Percentiles rank a stretch among this genome's conserved stretches.
Conservation (phyloP, 2,797 vertebrate species). For the Phataginus tricuspis region DNA sequence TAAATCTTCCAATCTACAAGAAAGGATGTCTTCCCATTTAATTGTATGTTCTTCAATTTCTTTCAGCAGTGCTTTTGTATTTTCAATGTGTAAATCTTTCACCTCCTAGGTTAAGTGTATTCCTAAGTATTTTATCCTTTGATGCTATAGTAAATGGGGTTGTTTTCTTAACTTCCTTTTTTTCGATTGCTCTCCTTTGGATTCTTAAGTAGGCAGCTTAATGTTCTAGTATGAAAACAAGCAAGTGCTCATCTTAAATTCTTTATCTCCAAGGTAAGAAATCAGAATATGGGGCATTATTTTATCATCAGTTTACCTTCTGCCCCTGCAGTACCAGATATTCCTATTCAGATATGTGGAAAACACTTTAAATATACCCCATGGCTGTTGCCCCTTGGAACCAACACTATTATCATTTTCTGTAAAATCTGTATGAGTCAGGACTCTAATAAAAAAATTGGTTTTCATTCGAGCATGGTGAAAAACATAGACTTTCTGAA, state of each 20-base stretch:
- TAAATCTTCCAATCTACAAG: neutral
- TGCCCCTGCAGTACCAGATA: neutral
- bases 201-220: neutral
- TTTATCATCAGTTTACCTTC: neutral
- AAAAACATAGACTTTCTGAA: conserved; percentile 1
- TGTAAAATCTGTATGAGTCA: neutral
- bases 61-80: neutral
- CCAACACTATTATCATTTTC: neutral
- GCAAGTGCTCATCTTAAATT: neutral
- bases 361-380: neutral
- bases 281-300: neutral
- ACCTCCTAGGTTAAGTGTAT: neutral
- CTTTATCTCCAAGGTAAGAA: neutral
- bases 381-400: neutral
- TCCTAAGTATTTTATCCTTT: neutral
- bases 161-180: neutral
- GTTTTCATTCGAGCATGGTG: neutral
- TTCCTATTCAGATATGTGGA: neutral
- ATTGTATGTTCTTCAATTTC: neutral
- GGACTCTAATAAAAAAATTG: neutral
- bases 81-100: neutral
- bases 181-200: neutral
- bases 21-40: neutral
- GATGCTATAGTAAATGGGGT: neutral
- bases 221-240: conserved; percentile 22